Evolutionary conservation across 2,888 invertebrate species (phyloP).

Genomic region (Drosophila niveifrons): DNA sequence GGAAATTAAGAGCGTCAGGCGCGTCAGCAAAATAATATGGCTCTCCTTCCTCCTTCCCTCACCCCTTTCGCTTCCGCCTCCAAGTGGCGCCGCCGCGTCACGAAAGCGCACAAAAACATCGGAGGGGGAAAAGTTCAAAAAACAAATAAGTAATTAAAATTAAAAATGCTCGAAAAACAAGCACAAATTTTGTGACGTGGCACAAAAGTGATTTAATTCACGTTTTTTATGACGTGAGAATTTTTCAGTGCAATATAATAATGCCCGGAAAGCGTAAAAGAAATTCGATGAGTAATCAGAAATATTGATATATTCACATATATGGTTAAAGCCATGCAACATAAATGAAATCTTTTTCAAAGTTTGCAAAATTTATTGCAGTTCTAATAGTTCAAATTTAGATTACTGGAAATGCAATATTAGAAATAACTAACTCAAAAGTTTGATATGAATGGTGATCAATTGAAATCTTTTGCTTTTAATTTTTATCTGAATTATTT

Average conservation of each 20-base stretch:
- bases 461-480: too few species aligned
- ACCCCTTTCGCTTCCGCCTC: not conserved
- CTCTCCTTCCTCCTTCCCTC: not conserved
- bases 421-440: too few species aligned
- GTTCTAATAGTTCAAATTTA: too few species aligned
- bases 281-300: not conserved
- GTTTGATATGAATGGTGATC: too few species aligned
- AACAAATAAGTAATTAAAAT: slow-evolving; percentile 46
- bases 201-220: slow-evolving; percentile 23
- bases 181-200: slow-evolving; percentile 41
- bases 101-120: slow-evolving; percentile 24
- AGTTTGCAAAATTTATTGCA: too few species aligned
- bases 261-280: not conserved
- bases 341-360: too few species aligned
- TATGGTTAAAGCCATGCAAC: too few species aligned
- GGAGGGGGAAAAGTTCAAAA: slow-evolving; percentile 50
- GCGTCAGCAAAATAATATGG: slow-evolving; percentile 63
- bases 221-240: slow-evolving; percentile 39
- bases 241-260: slow-evolving; percentile 28
- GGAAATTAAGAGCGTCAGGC: slow-evolving; percentile 71
- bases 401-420: too few species aligned
- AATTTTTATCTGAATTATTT: too few species aligned
- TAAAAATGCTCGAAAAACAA: slow-evolving; percentile 25
- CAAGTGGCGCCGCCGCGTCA: slow-evolving; percentile 17
- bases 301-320: too few species aligned